A percentile compares a stretch with the other conserved stretches of the same genome.
These are phyloP conservation scores for Penaeus monodon DNA, from an alignment of 2,888 invertebrate genomes.

Conservation along the genomic window DNA sequence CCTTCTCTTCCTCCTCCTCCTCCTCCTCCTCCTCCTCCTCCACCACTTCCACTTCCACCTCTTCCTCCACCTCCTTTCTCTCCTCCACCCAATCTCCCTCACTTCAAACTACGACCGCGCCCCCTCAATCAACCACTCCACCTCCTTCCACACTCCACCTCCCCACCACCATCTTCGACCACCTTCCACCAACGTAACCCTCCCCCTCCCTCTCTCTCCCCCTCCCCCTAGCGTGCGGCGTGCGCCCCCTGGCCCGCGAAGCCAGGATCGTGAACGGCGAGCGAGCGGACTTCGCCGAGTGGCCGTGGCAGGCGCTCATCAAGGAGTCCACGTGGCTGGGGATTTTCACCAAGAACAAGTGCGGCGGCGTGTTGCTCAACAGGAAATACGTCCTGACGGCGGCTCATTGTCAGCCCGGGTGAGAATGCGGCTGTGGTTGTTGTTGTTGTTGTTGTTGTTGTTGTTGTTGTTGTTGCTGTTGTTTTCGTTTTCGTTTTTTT, in stretches of 20 bases:
- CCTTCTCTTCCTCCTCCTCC: not conserved
- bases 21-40: not conserved
- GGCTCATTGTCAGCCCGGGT: conserved; percentile 96
- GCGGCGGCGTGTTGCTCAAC: conserved; percentile 93
- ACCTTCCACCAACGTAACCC: not conserved
- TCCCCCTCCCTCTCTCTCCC: not conserved
- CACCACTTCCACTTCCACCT: not conserved
- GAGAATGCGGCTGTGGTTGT: conserved; percentile 67
- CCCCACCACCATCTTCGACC: too few relatives aligned
- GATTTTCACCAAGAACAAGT: conserved; percentile 93
- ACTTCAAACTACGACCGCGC: not conserved
- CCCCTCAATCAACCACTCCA: not conserved
- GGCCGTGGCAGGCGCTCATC: conserved; percentile 93
- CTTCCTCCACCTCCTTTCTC: not conserved
- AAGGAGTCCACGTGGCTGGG: conserved; percentile 94
- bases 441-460: too few relatives aligned
- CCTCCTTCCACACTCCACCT: not conserved
- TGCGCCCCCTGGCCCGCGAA: conserved; percentile 79
- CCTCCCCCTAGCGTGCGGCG: conserved; percentile 82
- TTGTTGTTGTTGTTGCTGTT: too few relatives aligned
- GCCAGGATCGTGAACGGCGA: conserved; percentile 92
- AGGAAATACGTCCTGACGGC: conserved; percentile 89
- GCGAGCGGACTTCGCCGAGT: conserved; percentile 86
- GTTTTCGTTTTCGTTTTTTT: not conserved
- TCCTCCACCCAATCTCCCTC: not conserved